Conservation (phyloP, 2,888 invertebrate genomes). For the Platycheirus albimanus region DNA sequence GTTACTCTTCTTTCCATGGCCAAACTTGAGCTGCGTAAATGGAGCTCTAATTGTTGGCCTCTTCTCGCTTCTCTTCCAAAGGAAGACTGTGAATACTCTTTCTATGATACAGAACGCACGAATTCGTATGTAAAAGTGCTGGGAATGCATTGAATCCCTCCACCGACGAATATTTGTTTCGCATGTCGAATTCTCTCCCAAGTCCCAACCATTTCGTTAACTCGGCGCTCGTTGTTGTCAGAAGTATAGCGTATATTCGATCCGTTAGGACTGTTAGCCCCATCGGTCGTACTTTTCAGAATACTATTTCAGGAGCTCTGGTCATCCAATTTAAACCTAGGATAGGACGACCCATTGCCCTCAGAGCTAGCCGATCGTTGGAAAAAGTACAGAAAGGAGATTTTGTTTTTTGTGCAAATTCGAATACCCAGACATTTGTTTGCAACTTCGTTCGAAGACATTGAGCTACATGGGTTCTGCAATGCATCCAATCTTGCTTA, state of each 20-base stretch:
- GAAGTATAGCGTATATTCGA: constrained; percentile 47
- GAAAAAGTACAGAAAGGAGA: constrained; percentile 9
- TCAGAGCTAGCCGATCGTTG: constrained; percentile 12
- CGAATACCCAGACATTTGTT: constrained; percentile 23
- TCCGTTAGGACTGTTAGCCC: constrained; percentile 56
- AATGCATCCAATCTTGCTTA: too few species aligned
- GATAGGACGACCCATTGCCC: constrained; percentile 60
- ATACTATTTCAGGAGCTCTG: constrained; percentile 67
- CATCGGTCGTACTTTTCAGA: constrained; percentile 57
- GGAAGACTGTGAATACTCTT: constrained; percentile 4
- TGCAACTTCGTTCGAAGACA: constrained; percentile 29
- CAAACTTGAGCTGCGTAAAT: constrained; percentile 9
- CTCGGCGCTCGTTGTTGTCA: neutral
- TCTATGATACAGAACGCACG: constrained; percentile 5
- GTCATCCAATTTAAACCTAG: constrained; percentile 35
- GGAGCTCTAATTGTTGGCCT: constrained; percentile 21
- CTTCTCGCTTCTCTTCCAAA: constrained; percentile 7
- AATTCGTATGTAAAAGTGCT: neutral
- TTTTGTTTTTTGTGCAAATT: constrained; percentile 8
- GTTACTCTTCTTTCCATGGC: neutral
- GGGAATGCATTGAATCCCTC: constrained; percentile 51
- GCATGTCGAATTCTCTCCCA: constrained; percentile 2
- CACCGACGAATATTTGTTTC: constrained; percentile 32
- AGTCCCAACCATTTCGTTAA: neutral
- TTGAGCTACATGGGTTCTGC: too few species aligned